Evolutionary conservation across 2,888 invertebrate species (phyloP).

Genomic region (Drosophila anomelani): DNA sequence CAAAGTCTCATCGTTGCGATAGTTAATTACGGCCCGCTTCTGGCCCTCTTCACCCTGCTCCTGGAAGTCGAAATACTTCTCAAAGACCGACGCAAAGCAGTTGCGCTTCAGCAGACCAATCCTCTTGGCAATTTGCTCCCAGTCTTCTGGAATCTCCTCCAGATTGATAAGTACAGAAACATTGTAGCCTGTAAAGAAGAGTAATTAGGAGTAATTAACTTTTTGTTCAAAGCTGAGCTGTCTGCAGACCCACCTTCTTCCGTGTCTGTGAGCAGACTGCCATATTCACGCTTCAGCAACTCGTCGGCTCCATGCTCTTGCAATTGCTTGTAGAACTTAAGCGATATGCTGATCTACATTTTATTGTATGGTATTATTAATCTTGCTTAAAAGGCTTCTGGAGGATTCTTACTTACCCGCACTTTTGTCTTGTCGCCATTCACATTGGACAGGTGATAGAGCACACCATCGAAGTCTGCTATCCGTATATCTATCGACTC

Average conservation of each 20-base stretch:
- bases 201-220: background rate
- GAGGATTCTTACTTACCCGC: constrained; percentile 88
- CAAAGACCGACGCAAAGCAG: constrained; percentile 99
- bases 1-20: constrained; percentile 99
- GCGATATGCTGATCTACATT: constrained; percentile 95
- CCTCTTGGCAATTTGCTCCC: constrained; percentile 95
- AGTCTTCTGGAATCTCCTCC: constrained; percentile 95
- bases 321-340: constrained; percentile 99
- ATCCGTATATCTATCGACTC: constrained; percentile 97
- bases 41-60: constrained; percentile 95
- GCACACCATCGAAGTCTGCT: constrained; percentile 99
- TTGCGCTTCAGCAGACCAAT: constrained; percentile 97
- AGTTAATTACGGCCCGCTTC: constrained; percentile 98
- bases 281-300: constrained; percentile 96
- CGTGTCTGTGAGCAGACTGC: constrained; percentile 91
- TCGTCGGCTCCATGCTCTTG: constrained; percentile 99
- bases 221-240: background rate
- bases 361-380: background rate
- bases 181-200: constrained; percentile 90
- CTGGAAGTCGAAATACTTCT: constrained; percentile 99
- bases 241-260: constrained; percentile 89
- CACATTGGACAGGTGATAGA: constrained; percentile 99
- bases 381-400: background rate
- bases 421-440: constrained; percentile 98
- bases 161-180: constrained; percentile 96